These are phyloP conservation scores for Sphaerophoria taeniata DNA, from an alignment of 2,888 invertebrate species.

Conservation along the genomic window DNA sequence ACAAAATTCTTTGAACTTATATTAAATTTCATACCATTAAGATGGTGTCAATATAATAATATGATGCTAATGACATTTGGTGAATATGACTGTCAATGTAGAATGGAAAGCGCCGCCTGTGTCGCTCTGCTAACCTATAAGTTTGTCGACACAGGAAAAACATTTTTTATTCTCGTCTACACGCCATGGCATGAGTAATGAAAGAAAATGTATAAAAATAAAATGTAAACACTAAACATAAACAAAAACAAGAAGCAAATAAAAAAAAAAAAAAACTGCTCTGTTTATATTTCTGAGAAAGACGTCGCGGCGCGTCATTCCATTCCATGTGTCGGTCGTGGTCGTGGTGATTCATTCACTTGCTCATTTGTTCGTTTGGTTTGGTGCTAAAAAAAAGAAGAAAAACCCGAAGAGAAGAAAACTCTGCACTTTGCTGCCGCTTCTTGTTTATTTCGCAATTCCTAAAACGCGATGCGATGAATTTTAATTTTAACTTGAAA, in stretches of 20 bases:
- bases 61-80: constrained; percentile 12
- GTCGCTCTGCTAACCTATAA: constrained; percentile 42
- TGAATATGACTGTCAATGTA: not conserved
- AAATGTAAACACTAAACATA: constrained; percentile 45
- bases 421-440: not conserved
- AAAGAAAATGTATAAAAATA: constrained; percentile 55
- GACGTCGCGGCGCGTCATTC: constrained; percentile 26
- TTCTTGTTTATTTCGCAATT: constrained; percentile 12
- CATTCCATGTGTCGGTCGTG: not conserved
- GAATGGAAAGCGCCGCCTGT: constrained; percentile 9
- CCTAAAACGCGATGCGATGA: constrained; percentile 50
- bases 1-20: constrained; percentile 4
- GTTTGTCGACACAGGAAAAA: constrained; percentile 61
- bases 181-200: constrained; percentile 52
- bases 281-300: constrained; percentile 63
- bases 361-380: not conserved
- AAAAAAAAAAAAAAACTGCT: constrained; percentile 27
- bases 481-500: constrained; percentile 62
- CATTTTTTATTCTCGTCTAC: constrained; percentile 21
- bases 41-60: constrained; percentile 7
- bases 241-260: constrained; percentile 24
- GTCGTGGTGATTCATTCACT: constrained; percentile 21
- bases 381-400: not conserved
- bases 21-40: not conserved
- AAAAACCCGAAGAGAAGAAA: constrained; percentile 12